These are phyloP conservation scores for Cryptocephalus moraei DNA, from an alignment of 2,888 invertebrate species.

Conservation along the genomic window DNA sequence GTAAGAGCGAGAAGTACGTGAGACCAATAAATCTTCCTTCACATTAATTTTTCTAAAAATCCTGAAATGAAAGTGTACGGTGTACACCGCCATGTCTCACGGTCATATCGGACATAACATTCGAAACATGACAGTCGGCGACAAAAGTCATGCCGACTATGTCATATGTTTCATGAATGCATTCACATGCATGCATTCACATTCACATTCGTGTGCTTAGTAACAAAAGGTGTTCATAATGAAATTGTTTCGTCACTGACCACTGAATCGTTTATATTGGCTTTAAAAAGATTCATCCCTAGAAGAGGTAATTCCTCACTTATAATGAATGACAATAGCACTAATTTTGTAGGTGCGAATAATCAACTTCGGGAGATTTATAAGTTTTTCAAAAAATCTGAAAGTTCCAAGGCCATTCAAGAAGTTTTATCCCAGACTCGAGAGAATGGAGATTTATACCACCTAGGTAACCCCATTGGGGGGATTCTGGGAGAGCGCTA, in stretches of 20 bases:
- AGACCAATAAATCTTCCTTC: no score
- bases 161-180: no score
- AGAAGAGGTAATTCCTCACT: not conserved
- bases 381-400: not conserved
- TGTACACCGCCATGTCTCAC: no score
- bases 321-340: not conserved
- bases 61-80: no score
- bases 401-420: not conserved
- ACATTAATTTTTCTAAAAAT: no score
- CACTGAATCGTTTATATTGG: not conserved
- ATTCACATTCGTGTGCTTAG: conserved; percentile 1
- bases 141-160: no score
- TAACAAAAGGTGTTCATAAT: not conserved
- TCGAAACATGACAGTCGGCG: no score
- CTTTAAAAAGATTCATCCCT: conserved; percentile 1
- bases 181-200: no score
- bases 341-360: not conserved
- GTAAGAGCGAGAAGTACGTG: no score
- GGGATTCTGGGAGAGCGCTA: not conserved
- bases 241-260: not conserved
- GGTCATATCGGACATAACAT: no score
- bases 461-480: not conserved
- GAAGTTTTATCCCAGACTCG: not conserved
- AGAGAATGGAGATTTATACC: not conserved
- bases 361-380: not conserved